Conservation (phyloP, 2,888 invertebrate species). For the Antheraea yamamai region DNA sequence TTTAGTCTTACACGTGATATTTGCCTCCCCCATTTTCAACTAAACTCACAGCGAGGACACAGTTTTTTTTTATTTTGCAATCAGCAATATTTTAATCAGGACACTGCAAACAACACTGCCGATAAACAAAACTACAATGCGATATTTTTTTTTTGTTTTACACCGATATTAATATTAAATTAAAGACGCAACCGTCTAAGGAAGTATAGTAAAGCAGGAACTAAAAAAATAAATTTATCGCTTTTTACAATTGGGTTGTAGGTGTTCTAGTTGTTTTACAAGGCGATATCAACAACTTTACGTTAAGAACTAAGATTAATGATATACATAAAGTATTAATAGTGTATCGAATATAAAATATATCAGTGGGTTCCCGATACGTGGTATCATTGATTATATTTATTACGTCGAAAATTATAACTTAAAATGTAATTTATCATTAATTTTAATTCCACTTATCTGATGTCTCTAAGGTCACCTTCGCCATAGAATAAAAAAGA, state of each 20-base stretch:
- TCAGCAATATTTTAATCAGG: neutral
- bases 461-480: too few species aligned
- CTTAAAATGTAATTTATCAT: too few species aligned
- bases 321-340: neutral
- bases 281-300: neutral
- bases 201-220: neutral
- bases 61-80: neutral
- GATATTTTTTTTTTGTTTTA: neutral
- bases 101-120: neutral
- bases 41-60: neutral
- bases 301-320: neutral
- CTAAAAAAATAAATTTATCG: neutral
- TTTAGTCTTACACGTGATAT: slow-evolving; percentile 28
- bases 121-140: too few species aligned
- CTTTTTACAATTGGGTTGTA: neutral
- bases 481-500: too few species aligned
- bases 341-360: neutral
- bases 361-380: neutral
- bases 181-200: neutral
- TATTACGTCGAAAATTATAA: too few species aligned
- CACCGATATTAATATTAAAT: neutral
- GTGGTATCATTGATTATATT: too few species aligned
- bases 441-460: too few species aligned
- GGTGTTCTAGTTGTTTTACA: neutral
- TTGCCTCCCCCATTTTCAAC: neutral